Evolutionary conservation across 53 echinoderm and acorn worm genomes (phyloP), one percentile per base, ranked within the genome.

Genomic region (Holothuria leucospilota): DNA sequence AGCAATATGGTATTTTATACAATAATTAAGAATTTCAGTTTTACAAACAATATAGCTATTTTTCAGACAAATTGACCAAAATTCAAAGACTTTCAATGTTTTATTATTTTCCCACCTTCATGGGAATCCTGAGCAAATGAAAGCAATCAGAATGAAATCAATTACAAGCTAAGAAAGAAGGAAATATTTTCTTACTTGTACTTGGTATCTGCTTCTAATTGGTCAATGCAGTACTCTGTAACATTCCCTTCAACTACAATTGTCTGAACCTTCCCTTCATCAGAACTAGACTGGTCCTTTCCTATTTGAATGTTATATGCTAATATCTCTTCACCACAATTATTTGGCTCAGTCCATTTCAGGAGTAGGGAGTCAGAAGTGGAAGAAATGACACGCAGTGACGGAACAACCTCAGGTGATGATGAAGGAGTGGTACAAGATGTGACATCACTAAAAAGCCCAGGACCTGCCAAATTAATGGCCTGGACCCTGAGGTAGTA

Each of bases 401-500:
- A 90, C 62, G 99, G 92, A 18, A 99, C 99, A 14, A 93, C 93
- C 85, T 93, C 99, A 13, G 99, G 99, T 61, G 95, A 95, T 9
- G 99, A 99, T 15, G 99, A 95, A 13, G 95, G 95, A 13, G 99
- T 94, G 40, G 90, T 91, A 59, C 94, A 95, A 27, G 95, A 88
- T 51, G 94, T 95, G 40, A 99, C 95, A 29, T 90, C 93, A 62
- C 99, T 99, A 85, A 95, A 99, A 58, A 93, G 93, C 6, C 99
- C 99, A 18, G 93, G 93, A 62, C 99, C 99, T 26, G 99, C 99
- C 6, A 85, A 62, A 87, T 99, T 99, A 82, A 99, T 86, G 65
- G 99, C 99, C 86, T 99, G 99, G 41, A 99, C 99, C n/a, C 95
- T 90, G 29, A 99, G 92, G 87, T 95, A 95, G 93, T 99, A 99